These are phyloP conservation scores for Phyllotreta cruciferae DNA, from an alignment of 2,888 invertebrate genomes.

Conservation along the genomic window DNA sequence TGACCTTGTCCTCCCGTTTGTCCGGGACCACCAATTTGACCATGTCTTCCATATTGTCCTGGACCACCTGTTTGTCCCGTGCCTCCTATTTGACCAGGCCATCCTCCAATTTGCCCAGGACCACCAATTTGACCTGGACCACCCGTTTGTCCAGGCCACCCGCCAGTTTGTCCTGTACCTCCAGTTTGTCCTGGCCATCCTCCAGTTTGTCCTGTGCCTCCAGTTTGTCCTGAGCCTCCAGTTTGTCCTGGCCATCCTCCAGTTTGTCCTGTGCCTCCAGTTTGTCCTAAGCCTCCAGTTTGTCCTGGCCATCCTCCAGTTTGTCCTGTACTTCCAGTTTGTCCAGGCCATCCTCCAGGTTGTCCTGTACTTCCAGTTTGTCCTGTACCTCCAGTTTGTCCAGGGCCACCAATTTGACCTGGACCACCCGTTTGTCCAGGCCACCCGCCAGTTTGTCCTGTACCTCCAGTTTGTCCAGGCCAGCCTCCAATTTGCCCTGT, in stretches of 20 bases:
- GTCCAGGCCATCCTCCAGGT: conserved; percentile 18
- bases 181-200: conserved; percentile 13
- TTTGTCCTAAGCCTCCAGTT: conserved; percentile 27
- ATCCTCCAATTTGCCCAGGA: conserved; percentile 29
- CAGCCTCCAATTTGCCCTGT: conserved; percentile 25
- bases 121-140: conserved; percentile 13
- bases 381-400: too few relatives aligned
- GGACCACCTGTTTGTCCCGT: conserved; percentile 24
- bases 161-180: conserved; percentile 27
- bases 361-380: too few relatives aligned
- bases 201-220: conserved; percentile 27
- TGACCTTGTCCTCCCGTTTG: conserved; percentile 19
- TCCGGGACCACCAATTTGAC: conserved; percentile 27
- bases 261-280: not conserved
- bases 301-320: conserved; percentile 25
- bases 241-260: conserved; percentile 16
- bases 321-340: conserved; percentile 18
- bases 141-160: conserved; percentile 33
- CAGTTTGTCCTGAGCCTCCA: too few relatives aligned
- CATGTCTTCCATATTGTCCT: too few relatives aligned
- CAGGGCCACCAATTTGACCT: too few relatives aligned
- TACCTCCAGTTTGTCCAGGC: conserved; percentile 29
- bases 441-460: conserved; percentile 15
- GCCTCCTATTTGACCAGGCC: too few relatives aligned
- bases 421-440: too few relatives aligned